Percentiles rank a stretch among this genome's conserved stretches.
Conservation (phyloP, 2,888 invertebrate species). For the Dendrolimus houi region DNA sequence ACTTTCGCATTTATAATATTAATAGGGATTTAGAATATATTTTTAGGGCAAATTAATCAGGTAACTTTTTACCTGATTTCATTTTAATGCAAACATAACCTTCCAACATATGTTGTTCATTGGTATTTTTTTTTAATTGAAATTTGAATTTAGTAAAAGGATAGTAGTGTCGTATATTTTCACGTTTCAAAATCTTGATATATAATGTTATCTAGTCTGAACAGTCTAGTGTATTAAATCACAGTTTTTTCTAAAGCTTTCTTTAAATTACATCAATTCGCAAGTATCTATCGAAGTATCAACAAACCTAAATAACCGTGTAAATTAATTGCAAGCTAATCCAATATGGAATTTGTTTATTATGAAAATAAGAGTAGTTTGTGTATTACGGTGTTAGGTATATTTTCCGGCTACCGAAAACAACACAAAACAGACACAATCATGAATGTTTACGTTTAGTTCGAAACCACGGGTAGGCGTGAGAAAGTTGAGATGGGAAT, state of each 20-base stretch:
- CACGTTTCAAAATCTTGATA: conserved; percentile 1
- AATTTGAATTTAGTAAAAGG: background rate
- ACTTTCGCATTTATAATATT: too few species aligned
- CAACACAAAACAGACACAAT: conserved; percentile 39
- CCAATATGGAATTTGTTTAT: conserved; percentile 1
- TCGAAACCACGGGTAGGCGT: conserved; percentile 28
- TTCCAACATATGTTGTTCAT: too few species aligned
- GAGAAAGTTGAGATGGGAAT: conserved; percentile 55
- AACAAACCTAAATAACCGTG: background rate
- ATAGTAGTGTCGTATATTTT: background rate
- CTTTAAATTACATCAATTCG: background rate
- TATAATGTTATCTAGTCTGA: background rate
- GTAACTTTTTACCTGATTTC: too few species aligned
- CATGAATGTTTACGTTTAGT: conserved; percentile 29
- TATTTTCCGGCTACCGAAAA: conserved; percentile 24
- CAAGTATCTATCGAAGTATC: background rate
- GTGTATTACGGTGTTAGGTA: conserved; percentile 5
- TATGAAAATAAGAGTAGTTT: background rate
- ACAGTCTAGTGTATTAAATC: too few species aligned
- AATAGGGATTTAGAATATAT: too few species aligned
- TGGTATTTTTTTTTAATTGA: too few species aligned
- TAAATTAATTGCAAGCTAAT: background rate
- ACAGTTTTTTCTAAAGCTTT: too few species aligned
- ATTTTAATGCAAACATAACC: too few species aligned
- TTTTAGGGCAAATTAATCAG: too few species aligned